These are phyloP conservation scores for Eremobia ochroleuca DNA, from an alignment of 2,888 invertebrate genomes.

Conservation along the genomic window DNA sequence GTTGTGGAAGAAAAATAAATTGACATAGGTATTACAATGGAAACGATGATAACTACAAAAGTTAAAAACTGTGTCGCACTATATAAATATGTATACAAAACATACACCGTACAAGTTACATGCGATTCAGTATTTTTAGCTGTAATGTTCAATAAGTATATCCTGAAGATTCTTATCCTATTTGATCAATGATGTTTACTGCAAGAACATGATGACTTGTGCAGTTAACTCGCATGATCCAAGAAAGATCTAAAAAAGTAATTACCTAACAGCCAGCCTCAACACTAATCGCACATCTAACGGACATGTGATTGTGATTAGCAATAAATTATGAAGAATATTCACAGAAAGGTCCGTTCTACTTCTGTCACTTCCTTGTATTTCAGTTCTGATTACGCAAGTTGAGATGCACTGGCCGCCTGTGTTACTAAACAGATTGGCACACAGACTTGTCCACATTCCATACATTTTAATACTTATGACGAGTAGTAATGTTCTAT, in stretches of 20 bases:
- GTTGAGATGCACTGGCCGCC: slow-evolving; percentile 76
- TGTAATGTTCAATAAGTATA: neutral
- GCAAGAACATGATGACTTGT: neutral
- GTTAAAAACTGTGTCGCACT: no score
- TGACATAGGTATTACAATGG: no score
- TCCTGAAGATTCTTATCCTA: neutral
- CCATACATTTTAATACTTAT: slow-evolving; percentile 68
- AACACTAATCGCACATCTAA: slow-evolving; percentile 26
- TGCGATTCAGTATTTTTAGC: neutral
- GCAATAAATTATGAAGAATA: slow-evolving; percentile 52
- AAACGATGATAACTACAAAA: no score
- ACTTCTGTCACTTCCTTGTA: slow-evolving; percentile 74
- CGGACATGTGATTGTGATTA: slow-evolving; percentile 25
- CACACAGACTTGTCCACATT: slow-evolving; percentile 71
- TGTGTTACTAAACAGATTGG: slow-evolving; percentile 79
- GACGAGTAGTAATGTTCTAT: slow-evolving; percentile 41
- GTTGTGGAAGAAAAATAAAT: no score
- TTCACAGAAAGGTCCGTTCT: slow-evolving; percentile 65
- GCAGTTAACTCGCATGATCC: neutral
- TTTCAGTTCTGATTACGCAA: slow-evolving; percentile 77
- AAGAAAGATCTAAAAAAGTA: neutral
- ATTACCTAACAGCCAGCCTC: neutral
- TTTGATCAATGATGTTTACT: no score
- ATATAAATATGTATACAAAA: no score
- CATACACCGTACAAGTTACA: neutral